A percentile compares a stretch with the other conserved stretches of the same genome.
phyloP scores from a whole-genome alignment of 2,888 invertebrate genomes.

The Lymantria monacha region DNA sequence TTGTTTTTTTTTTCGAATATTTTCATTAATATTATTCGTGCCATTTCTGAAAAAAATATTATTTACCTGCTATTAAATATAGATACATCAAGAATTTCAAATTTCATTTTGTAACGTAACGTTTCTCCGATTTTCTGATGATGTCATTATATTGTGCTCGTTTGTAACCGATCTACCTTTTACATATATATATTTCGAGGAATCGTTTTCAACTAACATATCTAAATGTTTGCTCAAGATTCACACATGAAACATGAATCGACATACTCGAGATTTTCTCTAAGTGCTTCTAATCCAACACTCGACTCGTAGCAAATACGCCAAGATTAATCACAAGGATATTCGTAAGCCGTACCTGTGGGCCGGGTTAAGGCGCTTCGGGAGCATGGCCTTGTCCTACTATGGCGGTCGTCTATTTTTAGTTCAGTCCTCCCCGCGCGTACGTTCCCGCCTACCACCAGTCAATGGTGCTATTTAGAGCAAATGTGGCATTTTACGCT shows the following conservation, averaged over 20 bases:
- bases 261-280: slow-evolving; percentile 45
- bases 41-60: no score
- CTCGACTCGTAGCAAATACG: slow-evolving; percentile 56
- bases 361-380: slow-evolving; percentile 49
- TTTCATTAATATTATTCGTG: no score
- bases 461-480: slow-evolving; percentile 73
- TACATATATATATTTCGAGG: background rate
- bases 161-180: background rate
- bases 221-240: slow-evolving; percentile 17
- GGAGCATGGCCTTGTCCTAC: slow-evolving; percentile 70
- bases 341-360: slow-evolving; percentile 58
- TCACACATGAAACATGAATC: slow-evolving; percentile 29
- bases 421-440: slow-evolving; percentile 48
- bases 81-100: no score
- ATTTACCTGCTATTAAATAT: no score
- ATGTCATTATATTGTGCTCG: no score
- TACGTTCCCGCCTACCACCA: slow-evolving; percentile 42
- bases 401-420: slow-evolving; percentile 73
- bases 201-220: background rate
- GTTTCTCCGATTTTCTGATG: no score
- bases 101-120: no score
- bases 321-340: slow-evolving; percentile 69
- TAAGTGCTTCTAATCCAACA: slow-evolving; percentile 54
- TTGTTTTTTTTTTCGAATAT: no score
- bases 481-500: slow-evolving; percentile 37